Conservation (phyloP, 2,888 invertebrate genomes). For the Drosophila lutescens region DNA sequence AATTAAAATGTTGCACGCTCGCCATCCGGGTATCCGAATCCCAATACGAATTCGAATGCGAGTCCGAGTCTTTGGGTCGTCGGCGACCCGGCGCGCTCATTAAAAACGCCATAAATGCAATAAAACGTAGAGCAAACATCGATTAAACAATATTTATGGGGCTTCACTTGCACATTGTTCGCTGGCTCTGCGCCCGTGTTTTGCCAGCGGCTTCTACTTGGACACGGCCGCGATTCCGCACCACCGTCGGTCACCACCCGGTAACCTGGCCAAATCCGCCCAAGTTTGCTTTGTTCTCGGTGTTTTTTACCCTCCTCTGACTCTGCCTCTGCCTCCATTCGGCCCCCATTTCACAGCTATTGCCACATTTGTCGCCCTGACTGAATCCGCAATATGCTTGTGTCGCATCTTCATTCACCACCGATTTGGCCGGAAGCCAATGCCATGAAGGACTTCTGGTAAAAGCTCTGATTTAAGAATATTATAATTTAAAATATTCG, state of each 20-base stretch:
- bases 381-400: not conserved
- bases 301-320: not conserved
- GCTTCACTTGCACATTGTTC: constrained; percentile 82
- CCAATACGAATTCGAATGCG: constrained; percentile 5
- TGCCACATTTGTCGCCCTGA: constrained; percentile 12
- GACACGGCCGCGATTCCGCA: constrained; percentile 57
- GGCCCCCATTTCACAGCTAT: constrained; percentile 12
- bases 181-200: constrained; percentile 67
- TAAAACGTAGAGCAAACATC: constrained; percentile 85
- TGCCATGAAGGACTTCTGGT: constrained; percentile 11
- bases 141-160: constrained; percentile 85
- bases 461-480: not conserved
- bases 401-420: constrained; percentile 4
- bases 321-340: not conserved
- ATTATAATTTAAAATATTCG: too few relatives aligned
- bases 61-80: constrained; percentile 8
- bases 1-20: constrained; percentile 82
- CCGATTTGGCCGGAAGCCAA: constrained; percentile 7
- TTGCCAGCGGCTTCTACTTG: constrained; percentile 31
- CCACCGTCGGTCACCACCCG: not conserved
- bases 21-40: constrained; percentile 23
- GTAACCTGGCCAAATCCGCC: constrained; percentile 37
- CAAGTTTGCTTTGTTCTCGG: constrained; percentile 30
- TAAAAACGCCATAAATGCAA: constrained; percentile 85
- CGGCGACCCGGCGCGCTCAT: constrained; percentile 77